A percentile compares a stretch with the other conserved stretches of the same genome.
Conservation (phyloP, 1,140 invertebrate species). For the Cydia pomonella region DNA sequence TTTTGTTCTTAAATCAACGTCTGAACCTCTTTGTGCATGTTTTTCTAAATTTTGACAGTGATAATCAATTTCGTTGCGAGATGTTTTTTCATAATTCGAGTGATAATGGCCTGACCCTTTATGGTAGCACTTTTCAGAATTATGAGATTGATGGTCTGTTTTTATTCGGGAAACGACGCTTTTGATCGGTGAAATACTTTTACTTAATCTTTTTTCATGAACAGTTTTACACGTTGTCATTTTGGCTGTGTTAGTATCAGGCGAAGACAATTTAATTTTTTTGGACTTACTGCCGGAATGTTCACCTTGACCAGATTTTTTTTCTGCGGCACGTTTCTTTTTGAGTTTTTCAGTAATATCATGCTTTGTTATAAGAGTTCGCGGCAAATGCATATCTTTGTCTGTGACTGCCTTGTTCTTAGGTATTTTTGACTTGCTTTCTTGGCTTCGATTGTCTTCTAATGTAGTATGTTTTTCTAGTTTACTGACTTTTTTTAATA, state of each 20-base stretch:
- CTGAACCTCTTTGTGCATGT: neutral
- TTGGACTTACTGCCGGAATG: neutral
- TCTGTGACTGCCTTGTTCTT: neutral
- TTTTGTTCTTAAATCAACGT: conserved; percentile 33
- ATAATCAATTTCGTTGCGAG: conserved; percentile 7
- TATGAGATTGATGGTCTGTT: neutral
- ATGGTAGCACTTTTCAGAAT: neutral
- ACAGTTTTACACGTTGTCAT: neutral
- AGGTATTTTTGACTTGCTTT: neutral
- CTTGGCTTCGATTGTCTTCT: neutral
- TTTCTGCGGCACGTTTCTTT: neutral
- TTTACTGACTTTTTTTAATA: neutral
- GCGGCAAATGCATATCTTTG: neutral
- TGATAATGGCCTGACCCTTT: neutral
- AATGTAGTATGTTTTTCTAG: neutral
- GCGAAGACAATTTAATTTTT: neutral
- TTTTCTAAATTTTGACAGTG: neutral
- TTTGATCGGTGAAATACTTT: conserved; percentile 4
- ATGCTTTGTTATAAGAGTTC: neutral
- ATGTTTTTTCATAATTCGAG: neutral
- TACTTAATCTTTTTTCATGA: neutral
- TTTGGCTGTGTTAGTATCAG: neutral
- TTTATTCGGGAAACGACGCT: conserved; percentile 14
- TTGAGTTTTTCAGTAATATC: neutral
- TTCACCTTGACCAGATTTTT: neutral